Percentiles rank a stretch among this genome's conserved stretches.
phyloP scores from a whole-genome alignment of 2,888 invertebrate genomes.

The Aleiodes alternator region DNA sequence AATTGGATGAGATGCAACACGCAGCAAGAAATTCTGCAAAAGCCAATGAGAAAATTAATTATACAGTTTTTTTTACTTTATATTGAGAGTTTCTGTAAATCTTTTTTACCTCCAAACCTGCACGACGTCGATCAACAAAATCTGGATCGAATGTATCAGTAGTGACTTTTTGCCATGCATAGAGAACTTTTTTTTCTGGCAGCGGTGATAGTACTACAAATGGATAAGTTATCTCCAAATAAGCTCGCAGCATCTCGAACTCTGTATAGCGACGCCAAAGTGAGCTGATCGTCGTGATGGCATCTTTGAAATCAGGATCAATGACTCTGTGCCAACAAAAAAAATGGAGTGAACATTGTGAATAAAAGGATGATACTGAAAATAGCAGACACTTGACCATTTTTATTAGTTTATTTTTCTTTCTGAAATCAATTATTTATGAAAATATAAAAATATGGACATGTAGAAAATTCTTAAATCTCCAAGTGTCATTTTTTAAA shows the following conservation, averaged over 20 bases:
- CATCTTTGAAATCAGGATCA: constrained; percentile 80
- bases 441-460: no score
- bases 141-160: constrained; percentile 90
- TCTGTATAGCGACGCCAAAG: constrained; percentile 90
- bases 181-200: constrained; percentile 86
- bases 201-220: constrained; percentile 87
- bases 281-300: constrained; percentile 81
- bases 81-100: neutral
- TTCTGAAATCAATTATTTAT: no score
- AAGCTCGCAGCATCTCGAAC: constrained; percentile 87
- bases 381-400: no score
- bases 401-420: no score
- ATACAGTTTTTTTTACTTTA: neutral
- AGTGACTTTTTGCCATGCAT: constrained; percentile 86
- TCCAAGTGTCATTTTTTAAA: no score
- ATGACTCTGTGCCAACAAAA: constrained; percentile 77
- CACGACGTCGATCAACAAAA: constrained; percentile 88
- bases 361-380: no score
- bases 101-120: constrained; percentile 82
- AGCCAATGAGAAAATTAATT: neutral
- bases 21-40: constrained; percentile 82
- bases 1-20: constrained; percentile 85
- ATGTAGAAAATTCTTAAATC: no score
- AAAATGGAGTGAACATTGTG: neutral
- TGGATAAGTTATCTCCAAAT: constrained; percentile 87